phyloP scores from a whole-genome alignment of 2,797 vertebrate genomes.

The Holocentrus rufus region DNA sequence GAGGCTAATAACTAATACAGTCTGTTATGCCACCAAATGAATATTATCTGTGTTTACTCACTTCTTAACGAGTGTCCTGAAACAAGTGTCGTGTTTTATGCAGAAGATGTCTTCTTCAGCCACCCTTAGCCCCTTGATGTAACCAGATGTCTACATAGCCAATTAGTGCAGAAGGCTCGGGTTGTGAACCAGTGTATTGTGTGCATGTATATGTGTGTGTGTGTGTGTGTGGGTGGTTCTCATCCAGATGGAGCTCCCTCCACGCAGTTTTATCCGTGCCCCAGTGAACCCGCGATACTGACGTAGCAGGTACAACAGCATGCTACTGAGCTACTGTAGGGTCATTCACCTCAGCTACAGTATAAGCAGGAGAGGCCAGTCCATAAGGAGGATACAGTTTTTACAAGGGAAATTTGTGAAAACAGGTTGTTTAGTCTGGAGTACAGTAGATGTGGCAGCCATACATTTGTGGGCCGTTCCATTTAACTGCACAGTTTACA shows the following conservation, averaged over 20 bases:
- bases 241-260: conserved; percentile 2
- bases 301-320: conserved; percentile 8
- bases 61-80: conserved; percentile 49
- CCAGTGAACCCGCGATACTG: conserved; percentile 20
- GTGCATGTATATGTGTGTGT: neutral
- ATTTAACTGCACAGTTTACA: neutral
- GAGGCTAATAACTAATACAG: conserved; percentile 47
- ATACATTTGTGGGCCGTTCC: conserved; percentile 14
- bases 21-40: conserved; percentile 58
- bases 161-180: conserved; percentile 7
- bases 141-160: conserved; percentile 21
- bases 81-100: conserved; percentile 39
- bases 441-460: neutral
- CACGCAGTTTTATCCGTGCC: conserved; percentile 12
- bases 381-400: too few relatives aligned
- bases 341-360: neutral
- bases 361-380: too few relatives aligned
- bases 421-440: too few relatives aligned
- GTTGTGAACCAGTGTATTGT: conserved; percentile 4
- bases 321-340: neutral
- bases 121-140: conserved; percentile 10
- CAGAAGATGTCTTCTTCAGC: conserved; percentile 43
- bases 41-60: conserved; percentile 52
- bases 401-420: too few relatives aligned
- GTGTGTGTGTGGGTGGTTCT: conserved; percentile 1